A percentile compares a stretch with the other conserved stretches of the same genome.
Evolutionary conservation across 2,888 invertebrate genomes (phyloP).

Genomic region (Ferdinandea cuprea): DNA sequence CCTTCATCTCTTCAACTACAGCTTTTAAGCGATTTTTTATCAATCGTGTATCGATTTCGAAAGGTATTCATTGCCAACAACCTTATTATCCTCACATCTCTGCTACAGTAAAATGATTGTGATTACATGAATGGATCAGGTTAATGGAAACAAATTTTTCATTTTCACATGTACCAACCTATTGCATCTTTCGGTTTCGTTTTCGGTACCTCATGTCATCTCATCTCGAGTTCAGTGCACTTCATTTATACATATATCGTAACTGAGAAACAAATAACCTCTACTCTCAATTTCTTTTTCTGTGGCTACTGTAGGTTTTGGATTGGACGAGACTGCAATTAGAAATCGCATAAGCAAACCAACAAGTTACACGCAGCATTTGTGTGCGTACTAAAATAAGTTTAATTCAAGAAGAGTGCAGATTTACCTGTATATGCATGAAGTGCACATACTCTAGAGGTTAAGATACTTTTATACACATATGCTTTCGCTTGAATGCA

Average conservation of each 20-base stretch:
- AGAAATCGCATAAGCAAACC: not conserved
- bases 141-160: too few relatives aligned
- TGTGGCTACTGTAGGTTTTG: not conserved
- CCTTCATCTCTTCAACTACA: too few relatives aligned
- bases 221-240: not conserved
- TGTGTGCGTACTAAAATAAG: not conserved
- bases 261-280: not conserved
- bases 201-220: not conserved
- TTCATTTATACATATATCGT: not conserved
- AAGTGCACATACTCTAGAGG: not conserved
- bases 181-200: not conserved
- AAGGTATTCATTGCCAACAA: too few relatives aligned
- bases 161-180: too few relatives aligned
- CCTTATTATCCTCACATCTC: too few relatives aligned
- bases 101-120: too few relatives aligned
- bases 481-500: too few relatives aligned
- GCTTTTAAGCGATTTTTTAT: too few relatives aligned
- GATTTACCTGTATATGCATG: not conserved
- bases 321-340: not conserved
- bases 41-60: too few relatives aligned
- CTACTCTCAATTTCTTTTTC: not conserved
- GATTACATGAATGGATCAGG: too few relatives aligned
- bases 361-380: not conserved
- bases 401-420: not conserved
- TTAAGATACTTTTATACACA: too few relatives aligned